phyloP scores from a whole-genome alignment of 2,888 invertebrate genomes.

The Labia minor region DNA sequence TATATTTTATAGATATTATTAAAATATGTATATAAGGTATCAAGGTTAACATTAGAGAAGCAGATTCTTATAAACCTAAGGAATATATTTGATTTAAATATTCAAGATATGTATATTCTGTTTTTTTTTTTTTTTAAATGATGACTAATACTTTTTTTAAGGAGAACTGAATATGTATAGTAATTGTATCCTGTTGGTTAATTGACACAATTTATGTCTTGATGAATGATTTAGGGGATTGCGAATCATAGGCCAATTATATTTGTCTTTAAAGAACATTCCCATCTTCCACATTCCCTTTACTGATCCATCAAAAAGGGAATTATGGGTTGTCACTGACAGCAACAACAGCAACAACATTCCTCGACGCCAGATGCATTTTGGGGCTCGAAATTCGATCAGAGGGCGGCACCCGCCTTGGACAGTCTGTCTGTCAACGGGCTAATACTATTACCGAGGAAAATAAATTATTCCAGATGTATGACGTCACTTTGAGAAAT shows the following conservation, averaged over 20 bases:
- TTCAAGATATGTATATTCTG: no score
- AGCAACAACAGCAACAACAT: slow-evolving; percentile 3
- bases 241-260: no score
- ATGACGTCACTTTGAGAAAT: no score
- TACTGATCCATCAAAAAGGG: slow-evolving; percentile 23
- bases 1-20: no score
- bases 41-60: no score
- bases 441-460: neutral
- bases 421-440: slow-evolving; percentile 13
- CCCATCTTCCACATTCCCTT: slow-evolving; percentile 15
- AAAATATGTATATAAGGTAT: no score
- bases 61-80: no score
- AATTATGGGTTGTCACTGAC: slow-evolving; percentile 23
- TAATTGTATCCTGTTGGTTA: neutral
- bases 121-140: no score
- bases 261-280: neutral
- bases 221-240: slow-evolving; percentile 17
- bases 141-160: no score
- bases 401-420: neutral
- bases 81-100: no score
- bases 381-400: neutral
- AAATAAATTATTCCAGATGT: no score
- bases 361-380: neutral
- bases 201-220: slow-evolving; percentile 9
- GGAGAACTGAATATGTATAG: no score